These are phyloP conservation scores for Ardeotis arabs DNA, from an alignment of 2,113 vertebrate species.

Conservation along the genomic window DNA sequence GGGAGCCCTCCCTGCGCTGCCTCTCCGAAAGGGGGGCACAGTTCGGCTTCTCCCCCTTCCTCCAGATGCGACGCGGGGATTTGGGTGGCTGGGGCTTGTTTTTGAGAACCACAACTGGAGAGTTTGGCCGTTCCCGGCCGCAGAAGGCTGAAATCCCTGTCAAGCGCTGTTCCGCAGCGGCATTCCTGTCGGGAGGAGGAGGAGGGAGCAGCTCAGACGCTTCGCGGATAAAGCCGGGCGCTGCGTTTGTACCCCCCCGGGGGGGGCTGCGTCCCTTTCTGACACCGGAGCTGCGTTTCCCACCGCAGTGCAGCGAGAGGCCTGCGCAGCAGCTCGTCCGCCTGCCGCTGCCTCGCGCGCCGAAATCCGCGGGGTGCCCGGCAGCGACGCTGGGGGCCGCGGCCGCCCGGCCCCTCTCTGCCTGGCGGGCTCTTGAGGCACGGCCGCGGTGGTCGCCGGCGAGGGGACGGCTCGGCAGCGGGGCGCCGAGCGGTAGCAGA, in stretches of 20 bases:
- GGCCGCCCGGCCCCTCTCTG: background rate
- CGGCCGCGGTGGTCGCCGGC: background rate
- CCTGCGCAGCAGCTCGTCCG: background rate
- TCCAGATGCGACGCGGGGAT: background rate
- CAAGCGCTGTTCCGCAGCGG: fast-evolving
- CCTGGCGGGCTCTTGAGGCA: background rate
- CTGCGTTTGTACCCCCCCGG: background rate
- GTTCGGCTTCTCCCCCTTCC: background rate
- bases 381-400: background rate
- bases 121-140: background rate
- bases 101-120: background rate
- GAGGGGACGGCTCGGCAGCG: background rate
- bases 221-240: fast-evolving
- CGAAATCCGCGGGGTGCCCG: background rate
- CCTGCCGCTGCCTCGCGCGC: background rate
- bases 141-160: background rate
- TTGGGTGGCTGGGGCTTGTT: background rate
- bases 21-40: background rate
- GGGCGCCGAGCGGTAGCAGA: background rate
- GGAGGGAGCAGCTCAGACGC: background rate
- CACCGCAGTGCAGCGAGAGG: background rate
- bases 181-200: background rate
- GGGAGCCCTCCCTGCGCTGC: too few relatives aligned
- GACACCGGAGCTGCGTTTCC: background rate
- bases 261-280: background rate